Percentiles rank a stretch among this genome's conserved stretches.
phyloP scores from a whole-genome alignment of 2,888 invertebrate genomes.

The Platycheirus rosarum region DNA sequence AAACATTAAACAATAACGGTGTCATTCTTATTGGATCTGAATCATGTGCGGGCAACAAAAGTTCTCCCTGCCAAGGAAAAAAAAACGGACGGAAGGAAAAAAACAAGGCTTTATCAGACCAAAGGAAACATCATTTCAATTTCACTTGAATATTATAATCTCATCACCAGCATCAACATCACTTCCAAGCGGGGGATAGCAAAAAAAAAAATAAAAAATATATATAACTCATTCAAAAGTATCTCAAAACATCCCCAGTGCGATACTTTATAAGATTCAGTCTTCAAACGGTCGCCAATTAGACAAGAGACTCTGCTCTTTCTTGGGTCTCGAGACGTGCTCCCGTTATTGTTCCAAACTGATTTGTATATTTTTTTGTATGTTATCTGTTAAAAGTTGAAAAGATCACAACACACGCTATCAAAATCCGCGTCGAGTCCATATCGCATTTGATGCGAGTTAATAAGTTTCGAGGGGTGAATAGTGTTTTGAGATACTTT shows the following conservation, averaged over 20 bases:
- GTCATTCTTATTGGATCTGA: neutral
- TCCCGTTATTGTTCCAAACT: neutral
- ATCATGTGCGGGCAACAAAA: slow-evolving; percentile 5
- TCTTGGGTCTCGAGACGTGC: slow-evolving; percentile 27
- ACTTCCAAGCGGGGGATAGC: slow-evolving; percentile 21
- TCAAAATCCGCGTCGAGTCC: slow-evolving; percentile 14
- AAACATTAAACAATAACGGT: slow-evolving; percentile 14
- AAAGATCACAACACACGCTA: slow-evolving; percentile 54
- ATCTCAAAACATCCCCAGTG: slow-evolving; percentile 58
- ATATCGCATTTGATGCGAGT: slow-evolving; percentile 33
- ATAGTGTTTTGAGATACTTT: slow-evolving; percentile 46
- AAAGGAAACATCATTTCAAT: slow-evolving; percentile 55
- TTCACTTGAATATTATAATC: slow-evolving; percentile 66
- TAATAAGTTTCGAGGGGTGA: slow-evolving; percentile 68
- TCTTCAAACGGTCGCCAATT: slow-evolving; percentile 67
- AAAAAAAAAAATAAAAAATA: slow-evolving; percentile 11
- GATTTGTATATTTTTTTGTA: slow-evolving; percentile 3
- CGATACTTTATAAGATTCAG: slow-evolving; percentile 62
- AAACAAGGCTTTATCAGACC: slow-evolving; percentile 24
- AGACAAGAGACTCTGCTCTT: slow-evolving; percentile 53
- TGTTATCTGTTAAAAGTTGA: slow-evolving; percentile 63
- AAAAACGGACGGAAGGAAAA: slow-evolving; percentile 45
- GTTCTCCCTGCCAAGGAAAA: neutral
- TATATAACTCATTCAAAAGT: slow-evolving; percentile 24
- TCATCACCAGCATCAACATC: slow-evolving; percentile 60